Evolutionary conservation across 2,888 invertebrate genomes (phyloP), one percentile per base, ranked within the genome.

Genomic region (Hypena proboscidalis): DNA sequence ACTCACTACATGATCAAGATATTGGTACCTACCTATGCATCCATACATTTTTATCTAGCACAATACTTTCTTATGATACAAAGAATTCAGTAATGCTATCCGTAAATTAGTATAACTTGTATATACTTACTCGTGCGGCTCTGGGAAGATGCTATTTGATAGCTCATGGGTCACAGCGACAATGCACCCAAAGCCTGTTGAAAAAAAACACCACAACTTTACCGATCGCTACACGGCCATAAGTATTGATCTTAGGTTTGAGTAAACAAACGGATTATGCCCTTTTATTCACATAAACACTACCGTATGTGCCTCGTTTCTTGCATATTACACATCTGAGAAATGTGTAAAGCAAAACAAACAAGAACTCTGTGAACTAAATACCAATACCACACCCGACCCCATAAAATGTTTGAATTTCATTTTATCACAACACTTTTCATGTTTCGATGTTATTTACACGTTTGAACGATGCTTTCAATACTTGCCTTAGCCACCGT

Each of bases 71-170:
- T 20, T 21, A 13, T 17, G 25, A 11, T 39, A 6, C 17, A 36
- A 7, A 15, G 0, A n/a, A n/a, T n/a, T n/a, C n/a, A n/a, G n/a
- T n/a, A n/a, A n/a, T n/a, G n/a, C n/a, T n/a, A n/a, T n/a, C n/a
- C n/a, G n/a, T n/a, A n/a, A n/a, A n/a, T n/a, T n/a, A n/a, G n/a
- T n/a, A n/a, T n/a, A n/a, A n/a, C n/a, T n/a, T n/a, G n/a, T n/a
- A n/a, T 31, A 27, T 52, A 95, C 96, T 95, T 92, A 96, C 96
- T 96, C 78, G 95, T 94, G 84, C 96, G 94, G 81, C 94, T 95
- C 90, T 96, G 96, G 69, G 95, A 93, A 56, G 94, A 92, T 77
- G 95, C 95, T 93, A 96, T 95, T 92, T 94, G 94, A 91, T 95
- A 96, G 93, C 96, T 96, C 96, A 96, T 96, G 93, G 92, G 94